A percentile compares a stretch with the other conserved stretches of the same genome.
These are phyloP conservation scores for Bostrychus sinensis DNA, from an alignment of 2,113 vertebrate species.

Conservation along the genomic window DNA sequence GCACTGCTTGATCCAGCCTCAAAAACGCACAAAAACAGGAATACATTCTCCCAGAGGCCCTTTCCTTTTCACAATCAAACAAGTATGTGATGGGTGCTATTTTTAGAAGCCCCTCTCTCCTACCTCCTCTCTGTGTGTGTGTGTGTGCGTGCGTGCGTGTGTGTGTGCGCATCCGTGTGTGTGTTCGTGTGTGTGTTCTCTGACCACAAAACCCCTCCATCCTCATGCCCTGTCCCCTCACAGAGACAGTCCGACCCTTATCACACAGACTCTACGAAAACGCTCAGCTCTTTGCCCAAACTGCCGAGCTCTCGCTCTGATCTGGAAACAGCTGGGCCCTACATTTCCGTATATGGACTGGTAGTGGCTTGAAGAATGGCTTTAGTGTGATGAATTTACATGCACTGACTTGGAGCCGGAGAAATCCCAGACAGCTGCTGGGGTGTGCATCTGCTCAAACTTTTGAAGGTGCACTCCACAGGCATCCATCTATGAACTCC, in stretches of 20 bases:
- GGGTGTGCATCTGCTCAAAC: conserved; percentile 14
- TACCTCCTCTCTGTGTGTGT: conserved; percentile 15
- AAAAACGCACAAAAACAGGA: conserved; percentile 42
- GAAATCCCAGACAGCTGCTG: conserved; percentile 13
- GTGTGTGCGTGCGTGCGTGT: conserved; percentile 21
- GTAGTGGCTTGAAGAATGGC: conserved; percentile 47
- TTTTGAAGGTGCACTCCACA: background rate
- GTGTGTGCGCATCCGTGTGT: conserved; percentile 22
- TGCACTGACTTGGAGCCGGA: conserved; percentile 18
- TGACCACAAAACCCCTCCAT: conserved; percentile 10
- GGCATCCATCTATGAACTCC: background rate
- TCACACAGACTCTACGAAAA: conserved; percentile 11
- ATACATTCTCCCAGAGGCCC: conserved; percentile 45
- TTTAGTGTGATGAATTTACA: conserved; percentile 42
- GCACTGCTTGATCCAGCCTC: background rate
- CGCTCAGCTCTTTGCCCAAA: conserved; percentile 33
- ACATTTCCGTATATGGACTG: conserved; percentile 64
- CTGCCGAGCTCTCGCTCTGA: conserved; percentile 46
- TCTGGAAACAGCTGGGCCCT: conserved; percentile 37
- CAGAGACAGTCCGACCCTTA: background rate
- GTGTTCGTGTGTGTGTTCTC: conserved; percentile 16
- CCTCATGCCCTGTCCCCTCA: background rate
- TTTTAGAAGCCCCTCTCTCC: conserved; percentile 60
- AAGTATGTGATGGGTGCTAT: conserved; percentile 72
- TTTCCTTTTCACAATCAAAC: conserved; percentile 71